These are phyloP conservation scores for Bothrops jararaca DNA, from an alignment of 2,113 vertebrate species.

Conservation along the genomic window DNA sequence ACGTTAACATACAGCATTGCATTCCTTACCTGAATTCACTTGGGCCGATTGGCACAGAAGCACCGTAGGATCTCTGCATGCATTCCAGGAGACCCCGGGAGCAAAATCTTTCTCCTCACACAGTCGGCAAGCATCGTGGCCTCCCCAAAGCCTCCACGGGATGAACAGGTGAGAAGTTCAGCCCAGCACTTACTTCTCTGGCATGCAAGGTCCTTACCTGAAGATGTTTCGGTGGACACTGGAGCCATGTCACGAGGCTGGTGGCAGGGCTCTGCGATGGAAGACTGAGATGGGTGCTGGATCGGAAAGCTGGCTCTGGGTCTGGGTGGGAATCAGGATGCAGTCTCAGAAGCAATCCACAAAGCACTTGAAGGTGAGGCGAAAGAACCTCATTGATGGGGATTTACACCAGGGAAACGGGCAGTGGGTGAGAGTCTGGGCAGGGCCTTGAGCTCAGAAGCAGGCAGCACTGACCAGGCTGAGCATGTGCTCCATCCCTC, in stretches of 20 bases:
- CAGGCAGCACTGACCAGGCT: slow-evolving; percentile 21
- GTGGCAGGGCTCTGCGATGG: slow-evolving; percentile 44
- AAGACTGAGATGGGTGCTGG: slow-evolving; percentile 42
- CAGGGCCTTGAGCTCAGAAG: slow-evolving; percentile 45
- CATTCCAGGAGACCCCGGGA: neutral
- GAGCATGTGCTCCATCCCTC: slow-evolving; percentile 23
- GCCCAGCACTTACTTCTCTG: neutral
- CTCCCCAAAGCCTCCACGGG: neutral
- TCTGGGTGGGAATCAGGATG: slow-evolving; percentile 20
- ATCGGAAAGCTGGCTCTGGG: slow-evolving; percentile 46
- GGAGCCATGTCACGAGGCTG: slow-evolving; percentile 42
- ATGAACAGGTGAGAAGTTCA: neutral
- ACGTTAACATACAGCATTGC: neutral
- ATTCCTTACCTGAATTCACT: neutral
- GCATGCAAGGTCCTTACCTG: slow-evolving; percentile 34
- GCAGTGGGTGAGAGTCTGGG: slow-evolving; percentile 38
- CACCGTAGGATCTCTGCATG: no score
- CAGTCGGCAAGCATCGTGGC: neutral
- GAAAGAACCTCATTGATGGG: slow-evolving; percentile 85
- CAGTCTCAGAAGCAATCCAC: slow-evolving; percentile 89
- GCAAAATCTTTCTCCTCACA: neutral
- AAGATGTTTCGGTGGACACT: slow-evolving; percentile 33
- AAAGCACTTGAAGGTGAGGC: slow-evolving; percentile 94
- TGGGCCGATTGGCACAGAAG: neutral
- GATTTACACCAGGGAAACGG: slow-evolving; percentile 49